A percentile compares a stretch with the other conserved stretches of the same genome.
Conservation (phyloP, 1,140 invertebrate species). For the Lordiphosa stackelbergi region DNA sequence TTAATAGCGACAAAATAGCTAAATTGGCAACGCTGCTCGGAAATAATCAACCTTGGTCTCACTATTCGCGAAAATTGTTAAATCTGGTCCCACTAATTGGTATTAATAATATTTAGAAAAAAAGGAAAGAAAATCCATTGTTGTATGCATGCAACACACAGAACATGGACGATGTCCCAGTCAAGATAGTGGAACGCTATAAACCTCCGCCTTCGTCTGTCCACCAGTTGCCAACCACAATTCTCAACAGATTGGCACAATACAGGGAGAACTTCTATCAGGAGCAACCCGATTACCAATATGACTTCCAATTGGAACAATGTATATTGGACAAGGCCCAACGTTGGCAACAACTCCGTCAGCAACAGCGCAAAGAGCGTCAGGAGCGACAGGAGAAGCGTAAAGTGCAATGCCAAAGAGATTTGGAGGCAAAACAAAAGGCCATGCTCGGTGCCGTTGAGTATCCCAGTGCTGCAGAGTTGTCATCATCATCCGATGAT, state of each 20-base stretch:
- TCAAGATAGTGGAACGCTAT: slow-evolving; percentile 91
- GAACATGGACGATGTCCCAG: slow-evolving; percentile 87
- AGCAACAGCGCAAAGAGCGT: slow-evolving; percentile 80
- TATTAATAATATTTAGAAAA: too few species aligned
- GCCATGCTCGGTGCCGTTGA: slow-evolving; percentile 80
- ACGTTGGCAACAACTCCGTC: slow-evolving; percentile 82
- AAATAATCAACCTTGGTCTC: too few species aligned
- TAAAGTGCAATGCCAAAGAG: slow-evolving; percentile 78
- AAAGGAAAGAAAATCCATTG: too few species aligned
- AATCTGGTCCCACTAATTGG: too few species aligned
- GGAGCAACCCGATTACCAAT: slow-evolving; percentile 78
- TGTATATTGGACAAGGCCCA: slow-evolving; percentile 84
- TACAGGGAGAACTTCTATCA: slow-evolving; percentile 80
- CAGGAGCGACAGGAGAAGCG: slow-evolving; percentile 79
- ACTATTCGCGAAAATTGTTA: too few species aligned
- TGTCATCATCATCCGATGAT: slow-evolving; percentile 59
- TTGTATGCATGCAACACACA: slow-evolving; percentile 44
- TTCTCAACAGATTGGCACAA: slow-evolving; percentile 82
- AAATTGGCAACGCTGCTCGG: too few species aligned
- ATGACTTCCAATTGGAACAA: slow-evolving; percentile 85
- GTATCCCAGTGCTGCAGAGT: slow-evolving; percentile 78
- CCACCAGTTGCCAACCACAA: slow-evolving; percentile 63
- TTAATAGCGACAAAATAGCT: too few species aligned
- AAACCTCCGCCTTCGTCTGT: slow-evolving; percentile 82
- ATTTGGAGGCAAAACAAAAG: slow-evolving; percentile 79